phyloP scores from a whole-genome alignment of 2,888 invertebrate species.

The Hedya salicella region DNA sequence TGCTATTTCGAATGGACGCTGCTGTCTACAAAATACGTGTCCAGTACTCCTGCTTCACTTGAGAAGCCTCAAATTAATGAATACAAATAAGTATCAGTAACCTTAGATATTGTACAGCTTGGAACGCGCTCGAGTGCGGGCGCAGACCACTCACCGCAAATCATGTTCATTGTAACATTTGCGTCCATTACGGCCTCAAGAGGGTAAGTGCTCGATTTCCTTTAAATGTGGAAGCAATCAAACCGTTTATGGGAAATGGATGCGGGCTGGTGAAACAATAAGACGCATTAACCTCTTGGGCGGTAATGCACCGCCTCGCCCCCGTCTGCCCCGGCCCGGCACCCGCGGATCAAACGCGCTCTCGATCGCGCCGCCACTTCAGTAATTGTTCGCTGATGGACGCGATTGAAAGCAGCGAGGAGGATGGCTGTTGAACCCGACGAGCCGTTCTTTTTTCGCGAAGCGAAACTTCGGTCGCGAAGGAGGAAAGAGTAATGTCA shows the following conservation, averaged over 20 bases:
- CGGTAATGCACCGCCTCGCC: slow-evolving; percentile 30
- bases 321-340: slow-evolving; percentile 6
- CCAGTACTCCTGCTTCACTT: too few species aligned
- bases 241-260: slow-evolving; percentile 40
- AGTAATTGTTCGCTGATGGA: slow-evolving; percentile 35
- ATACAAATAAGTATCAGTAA: too few species aligned
- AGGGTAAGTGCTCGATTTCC: slow-evolving; percentile 38
- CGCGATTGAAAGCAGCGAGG: slow-evolving; percentile 19
- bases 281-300: slow-evolving; percentile 39
- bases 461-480: too few species aligned
- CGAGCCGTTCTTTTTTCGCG: neutral
- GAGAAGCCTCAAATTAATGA: too few species aligned
- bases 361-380: slow-evolving; percentile 34
- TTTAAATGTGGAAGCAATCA: slow-evolving; percentile 29
- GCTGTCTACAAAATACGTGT: too few species aligned
- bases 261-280: slow-evolving; percentile 38
- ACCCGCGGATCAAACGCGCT: slow-evolving; percentile 40
- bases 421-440: neutral
- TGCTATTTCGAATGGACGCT: too few species aligned
- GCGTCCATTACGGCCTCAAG: slow-evolving; percentile 31
- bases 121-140: too few species aligned
- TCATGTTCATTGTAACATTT: slow-evolving; percentile 33
- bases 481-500: too few species aligned
- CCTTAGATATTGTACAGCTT: too few species aligned
- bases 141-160: neutral